Conservation (phyloP, 2,888 invertebrate genomes). For the Cosmia trapezina region DNA sequence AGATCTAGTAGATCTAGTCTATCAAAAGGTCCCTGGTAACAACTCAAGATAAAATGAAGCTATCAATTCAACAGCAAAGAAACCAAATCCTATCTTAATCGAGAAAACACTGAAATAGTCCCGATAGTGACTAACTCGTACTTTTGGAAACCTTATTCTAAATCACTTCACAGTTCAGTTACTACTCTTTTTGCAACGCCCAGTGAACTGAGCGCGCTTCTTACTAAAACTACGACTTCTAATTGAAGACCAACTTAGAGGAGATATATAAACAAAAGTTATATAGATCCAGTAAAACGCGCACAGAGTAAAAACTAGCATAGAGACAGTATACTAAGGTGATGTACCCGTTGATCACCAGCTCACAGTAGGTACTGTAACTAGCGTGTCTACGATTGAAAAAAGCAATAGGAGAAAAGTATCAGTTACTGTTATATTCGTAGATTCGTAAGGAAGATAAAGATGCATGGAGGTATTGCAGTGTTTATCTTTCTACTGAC, state of each 20-base stretch:
- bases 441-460: neutral
- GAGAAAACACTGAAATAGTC: constrained; percentile 30
- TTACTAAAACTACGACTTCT: constrained; percentile 31
- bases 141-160: constrained; percentile 35
- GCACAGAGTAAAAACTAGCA: neutral
- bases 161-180: constrained; percentile 45
- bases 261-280: constrained; percentile 43
- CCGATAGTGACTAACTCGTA: constrained; percentile 47
- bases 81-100: constrained; percentile 1
- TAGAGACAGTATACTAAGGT: neutral
- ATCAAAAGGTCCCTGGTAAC: neutral
- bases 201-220: constrained; percentile 24
- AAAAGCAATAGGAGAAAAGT: neutral
- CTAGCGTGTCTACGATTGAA: neutral
- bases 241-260: constrained; percentile 31
- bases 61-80: constrained; percentile 1
- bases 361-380: too few relatives aligned
- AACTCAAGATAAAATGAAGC: neutral
- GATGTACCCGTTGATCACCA: neutral
- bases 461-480: neutral
- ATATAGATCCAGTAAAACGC: constrained; percentile 48
- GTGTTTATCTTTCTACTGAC: constrained; percentile 9
- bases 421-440: neutral
- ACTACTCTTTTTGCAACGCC: constrained; percentile 33
- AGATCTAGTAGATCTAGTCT: neutral